These are phyloP conservation scores for Mustela nigripes DNA, from an alignment of 2,113 vertebrate species.

Conservation along the genomic window DNA sequence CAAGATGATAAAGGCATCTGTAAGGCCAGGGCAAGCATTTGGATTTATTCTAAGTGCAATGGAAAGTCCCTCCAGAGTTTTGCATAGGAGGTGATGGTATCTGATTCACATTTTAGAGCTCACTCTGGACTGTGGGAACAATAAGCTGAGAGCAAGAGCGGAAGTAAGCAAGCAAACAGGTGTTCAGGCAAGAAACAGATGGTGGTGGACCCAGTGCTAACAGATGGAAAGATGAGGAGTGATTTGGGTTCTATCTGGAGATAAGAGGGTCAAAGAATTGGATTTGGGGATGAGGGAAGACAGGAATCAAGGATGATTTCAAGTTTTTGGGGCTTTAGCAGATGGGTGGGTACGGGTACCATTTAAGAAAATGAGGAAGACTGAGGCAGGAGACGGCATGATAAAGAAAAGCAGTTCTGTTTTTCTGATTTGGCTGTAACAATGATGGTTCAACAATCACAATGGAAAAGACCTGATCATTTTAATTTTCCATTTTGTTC, in stretches of 20 bases:
- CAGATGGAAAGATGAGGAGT: accelerated
- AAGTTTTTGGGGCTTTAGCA: neutral
- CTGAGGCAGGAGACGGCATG: neutral
- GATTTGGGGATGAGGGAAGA: neutral
- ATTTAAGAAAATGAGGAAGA: neutral
- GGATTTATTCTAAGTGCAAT: neutral
- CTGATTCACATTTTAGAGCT: neutral
- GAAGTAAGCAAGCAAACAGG: neutral
- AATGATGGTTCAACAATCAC: neutral
- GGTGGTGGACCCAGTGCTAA: neutral
- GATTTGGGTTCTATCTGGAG: too few relatives aligned
- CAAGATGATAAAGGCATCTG: neutral
- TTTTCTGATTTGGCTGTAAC: neutral
- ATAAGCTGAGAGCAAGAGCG: neutral
- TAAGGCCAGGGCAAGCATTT: neutral
- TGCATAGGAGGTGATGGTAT: neutral
- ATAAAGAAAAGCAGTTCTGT: neutral
- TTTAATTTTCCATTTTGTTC: slow-evolving; percentile 19
- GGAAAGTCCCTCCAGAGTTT: neutral
- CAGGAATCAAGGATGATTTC: neutral
- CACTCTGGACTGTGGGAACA: neutral
- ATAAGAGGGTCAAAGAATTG: neutral
- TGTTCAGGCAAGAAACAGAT: neutral
- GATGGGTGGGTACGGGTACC: neutral
- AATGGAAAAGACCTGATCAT: neutral